phyloP scores from a whole-genome alignment of 1,140 invertebrate genomes.

The Drosophila grimshawi region DNA sequence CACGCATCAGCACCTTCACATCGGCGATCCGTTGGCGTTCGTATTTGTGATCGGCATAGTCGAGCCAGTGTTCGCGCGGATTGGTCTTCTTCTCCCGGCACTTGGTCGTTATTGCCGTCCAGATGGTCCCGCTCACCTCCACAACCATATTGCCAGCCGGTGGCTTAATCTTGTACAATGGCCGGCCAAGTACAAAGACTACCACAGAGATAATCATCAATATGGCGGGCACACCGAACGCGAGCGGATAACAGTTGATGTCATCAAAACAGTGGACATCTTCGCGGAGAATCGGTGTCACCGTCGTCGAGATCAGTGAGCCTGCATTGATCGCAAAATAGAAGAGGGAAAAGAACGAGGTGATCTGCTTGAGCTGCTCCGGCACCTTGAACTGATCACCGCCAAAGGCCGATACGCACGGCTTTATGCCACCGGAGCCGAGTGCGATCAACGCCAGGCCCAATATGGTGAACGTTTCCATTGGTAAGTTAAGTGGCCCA shows the following conservation, averaged over 20 bases:
- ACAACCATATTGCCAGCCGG: slow-evolving; percentile 94
- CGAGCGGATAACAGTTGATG: slow-evolving; percentile 93
- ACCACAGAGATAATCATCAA: slow-evolving; percentile 94
- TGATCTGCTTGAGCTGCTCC: slow-evolving; percentile 91
- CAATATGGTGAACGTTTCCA: slow-evolving; percentile 89
- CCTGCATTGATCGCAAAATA: slow-evolving; percentile 98
- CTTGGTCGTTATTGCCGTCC: slow-evolving; percentile 89
- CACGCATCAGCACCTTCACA: slow-evolving; percentile 88
- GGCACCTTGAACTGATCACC: slow-evolving; percentile 97
- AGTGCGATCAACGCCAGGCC: slow-evolving; percentile 93
- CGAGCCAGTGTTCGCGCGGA: slow-evolving; percentile 90
- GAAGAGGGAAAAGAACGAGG: slow-evolving; percentile 96
- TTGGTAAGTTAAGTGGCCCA: slow-evolving; percentile 86
- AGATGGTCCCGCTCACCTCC: slow-evolving; percentile 92
- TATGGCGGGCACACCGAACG: slow-evolving; percentile 95
- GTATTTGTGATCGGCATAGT: slow-evolving; percentile 92
- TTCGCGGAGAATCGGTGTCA: slow-evolving; percentile 94
- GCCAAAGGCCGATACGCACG: slow-evolving; percentile 98
- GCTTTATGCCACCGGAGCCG: slow-evolving; percentile 98
- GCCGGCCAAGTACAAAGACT: slow-evolving; percentile 92
- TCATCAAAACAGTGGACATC: slow-evolving; percentile 93
- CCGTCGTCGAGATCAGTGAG: slow-evolving; percentile 94
- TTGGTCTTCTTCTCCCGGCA: slow-evolving; percentile 86
- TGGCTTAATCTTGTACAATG: slow-evolving; percentile 91
- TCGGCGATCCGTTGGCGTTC: slow-evolving; percentile 88